Evolutionary conservation across 2,797 vertebrate genomes (phyloP), one percentile per base, ranked within the genome.

Genomic region (Falco biarmicus): DNA sequence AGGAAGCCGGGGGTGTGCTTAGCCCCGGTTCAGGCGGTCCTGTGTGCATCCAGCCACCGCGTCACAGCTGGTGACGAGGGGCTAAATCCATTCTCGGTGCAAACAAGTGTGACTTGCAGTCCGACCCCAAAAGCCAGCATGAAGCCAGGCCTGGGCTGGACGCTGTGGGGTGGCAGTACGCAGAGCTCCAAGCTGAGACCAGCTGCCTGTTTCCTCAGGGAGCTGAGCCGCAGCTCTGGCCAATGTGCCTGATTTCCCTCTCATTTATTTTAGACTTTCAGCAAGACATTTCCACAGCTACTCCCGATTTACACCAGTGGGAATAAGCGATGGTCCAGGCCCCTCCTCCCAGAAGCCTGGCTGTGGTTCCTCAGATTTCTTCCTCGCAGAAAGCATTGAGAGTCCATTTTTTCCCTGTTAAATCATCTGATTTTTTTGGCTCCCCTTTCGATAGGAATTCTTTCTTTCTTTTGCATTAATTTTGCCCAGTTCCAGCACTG

Each of bases 401-500:
- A 91, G 88, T 63, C 95, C 94, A 94, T 96, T 97, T 97, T 97
- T 96, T 95, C 92, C 92, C 68, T 45, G 80, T 96, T 94, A 96
- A 97, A 97, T 97, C 96, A 97, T 97, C 89, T 56, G 41, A 95
- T 96, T 91, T 94, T 87, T 94, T 96, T 97, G 93, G 95, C 96
- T 95, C 43, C 47, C 56, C 43, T 84, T 90, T 74, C 19, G 3
- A 87, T 54, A 95, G 93, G 84, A 96, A 95, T 96, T 92, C 80
- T 91, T 96, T 92, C 90, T 92, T 79, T 89, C 90, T 91, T 87
- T 79, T 89, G 95, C 93, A 79, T 95, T 95, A 65, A 96, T 96
- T 96, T 95, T 91, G 93, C 95, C 93, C 81, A 21, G 90, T 94
- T 96, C 92, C 87, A 92, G 86, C 84, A 81, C 85, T 91, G 95